phyloP scores from a whole-genome alignment of 2,888 invertebrate genomes.

The Diplazon laetatorius region DNA sequence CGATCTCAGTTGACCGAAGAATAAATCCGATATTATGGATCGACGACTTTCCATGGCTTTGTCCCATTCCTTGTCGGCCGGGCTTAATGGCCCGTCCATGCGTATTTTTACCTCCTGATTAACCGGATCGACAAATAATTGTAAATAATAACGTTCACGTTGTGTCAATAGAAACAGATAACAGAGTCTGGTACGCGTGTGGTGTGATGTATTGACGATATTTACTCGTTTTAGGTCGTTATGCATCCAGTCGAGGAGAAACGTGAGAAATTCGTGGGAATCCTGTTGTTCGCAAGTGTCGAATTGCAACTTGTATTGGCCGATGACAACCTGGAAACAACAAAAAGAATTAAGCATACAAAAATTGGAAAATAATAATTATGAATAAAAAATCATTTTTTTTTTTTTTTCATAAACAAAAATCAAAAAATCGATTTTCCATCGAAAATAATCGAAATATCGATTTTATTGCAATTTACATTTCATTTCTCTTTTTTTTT shows the following conservation, averaged over 20 bases:
- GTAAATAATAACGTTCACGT: too few relatives aligned
- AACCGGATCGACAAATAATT: constrained; percentile 18
- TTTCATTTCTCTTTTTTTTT: too few relatives aligned
- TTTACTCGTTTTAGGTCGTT: constrained; percentile 89
- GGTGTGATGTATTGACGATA: too few relatives aligned
- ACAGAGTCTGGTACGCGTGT: too few relatives aligned
- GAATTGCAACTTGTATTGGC: constrained; percentile 90
- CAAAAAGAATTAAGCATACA: not conserved
- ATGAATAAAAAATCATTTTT: constrained; percentile 60
- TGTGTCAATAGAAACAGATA: too few relatives aligned
- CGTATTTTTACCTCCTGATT: constrained; percentile 72
- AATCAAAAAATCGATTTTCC: constrained; percentile 47
- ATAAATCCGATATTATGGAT: constrained; percentile 85
- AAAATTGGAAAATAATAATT: not conserved
- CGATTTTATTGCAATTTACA: too few relatives aligned
- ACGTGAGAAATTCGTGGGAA: constrained; percentile 94
- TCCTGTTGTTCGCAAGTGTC: constrained; percentile 93
- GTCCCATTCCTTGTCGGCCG: constrained; percentile 80
- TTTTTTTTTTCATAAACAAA: too few relatives aligned
- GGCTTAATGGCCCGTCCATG: constrained; percentile 66
- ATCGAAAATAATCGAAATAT: too few relatives aligned
- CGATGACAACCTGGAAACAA: constrained; percentile 86
- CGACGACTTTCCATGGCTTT: constrained; percentile 78
- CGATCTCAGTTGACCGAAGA: constrained; percentile 94
- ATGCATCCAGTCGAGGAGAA: constrained; percentile 94